Evolutionary conservation across 2,113 vertebrate genomes (phyloP).

Genomic region (Triplophysa rosa): DNA sequence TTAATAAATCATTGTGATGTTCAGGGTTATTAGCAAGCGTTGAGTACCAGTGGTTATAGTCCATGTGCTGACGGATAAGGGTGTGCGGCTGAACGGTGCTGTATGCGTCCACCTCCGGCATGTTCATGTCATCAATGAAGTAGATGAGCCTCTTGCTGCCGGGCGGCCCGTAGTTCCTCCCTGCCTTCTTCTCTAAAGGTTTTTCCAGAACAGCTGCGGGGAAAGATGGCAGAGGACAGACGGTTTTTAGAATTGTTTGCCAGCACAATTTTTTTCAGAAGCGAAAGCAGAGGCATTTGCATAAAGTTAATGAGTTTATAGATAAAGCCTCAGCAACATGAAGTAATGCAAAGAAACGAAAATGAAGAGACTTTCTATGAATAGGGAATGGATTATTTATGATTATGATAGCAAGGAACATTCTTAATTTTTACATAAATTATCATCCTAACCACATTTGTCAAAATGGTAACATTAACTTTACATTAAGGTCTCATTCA

Average conservation of each 20-base stretch:
- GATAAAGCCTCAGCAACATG: neutral
- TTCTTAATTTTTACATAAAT: no score
- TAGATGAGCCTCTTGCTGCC: slow-evolving; percentile 88
- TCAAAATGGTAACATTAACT: no score
- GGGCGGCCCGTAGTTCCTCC: slow-evolving; percentile 85
- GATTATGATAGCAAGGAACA: no score
- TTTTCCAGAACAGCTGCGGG: slow-evolving; percentile 85
- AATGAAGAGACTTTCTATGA: neutral
- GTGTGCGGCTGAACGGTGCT: slow-evolving; percentile 95
- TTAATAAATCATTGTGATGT: neutral
- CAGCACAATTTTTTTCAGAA: neutral
- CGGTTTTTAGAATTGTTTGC: neutral
- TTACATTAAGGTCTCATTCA: no score
- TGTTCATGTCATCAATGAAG: slow-evolving; percentile 95
- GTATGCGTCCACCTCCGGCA: slow-evolving; percentile 89
- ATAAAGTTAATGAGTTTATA: neutral
- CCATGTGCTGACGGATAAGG: slow-evolving; percentile 90
- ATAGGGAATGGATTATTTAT: no score
- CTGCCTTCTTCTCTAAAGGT: slow-evolving; percentile 93
- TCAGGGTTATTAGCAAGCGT: neutral
- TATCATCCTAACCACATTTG: no score
- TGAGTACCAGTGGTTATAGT: slow-evolving; percentile 92
- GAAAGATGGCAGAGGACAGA: neutral
- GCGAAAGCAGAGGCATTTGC: neutral
- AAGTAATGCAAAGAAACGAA: neutral